phyloP scores from a whole-genome alignment of 1,140 invertebrate genomes.

The Listronotus oregonensis region DNA sequence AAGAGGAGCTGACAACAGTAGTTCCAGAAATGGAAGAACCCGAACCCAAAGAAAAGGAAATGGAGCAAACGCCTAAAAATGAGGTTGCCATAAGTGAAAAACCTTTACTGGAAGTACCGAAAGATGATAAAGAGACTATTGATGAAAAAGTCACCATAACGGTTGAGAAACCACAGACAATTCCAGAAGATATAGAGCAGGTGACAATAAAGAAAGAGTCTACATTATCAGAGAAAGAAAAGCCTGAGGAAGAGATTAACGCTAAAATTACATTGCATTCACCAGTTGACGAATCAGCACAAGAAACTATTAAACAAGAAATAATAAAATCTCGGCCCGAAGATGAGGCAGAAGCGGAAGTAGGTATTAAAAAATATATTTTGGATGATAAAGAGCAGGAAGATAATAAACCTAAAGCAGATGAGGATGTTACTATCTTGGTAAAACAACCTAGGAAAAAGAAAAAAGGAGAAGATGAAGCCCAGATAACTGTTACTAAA shows the following conservation, averaged over 20 bases:
- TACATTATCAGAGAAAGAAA: constrained; percentile 16
- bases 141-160: constrained; percentile 59
- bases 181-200: constrained; percentile 36
- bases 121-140: constrained; percentile 45
- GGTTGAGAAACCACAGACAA: constrained; percentile 44
- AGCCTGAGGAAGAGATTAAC: no score
- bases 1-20: constrained; percentile 43
- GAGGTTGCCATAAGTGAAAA: no score
- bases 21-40: constrained; percentile 36
- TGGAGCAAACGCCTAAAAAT: constrained; percentile 19
- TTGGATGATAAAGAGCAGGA: constrained; percentile 23
- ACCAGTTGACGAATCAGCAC: no score
- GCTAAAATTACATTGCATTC: background rate
- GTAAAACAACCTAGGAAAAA: constrained; percentile 16
- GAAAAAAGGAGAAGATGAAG: constrained; percentile 66
- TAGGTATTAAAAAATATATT: no score
- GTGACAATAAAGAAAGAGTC: constrained; percentile 41
- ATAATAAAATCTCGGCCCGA: no score
- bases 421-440: constrained; percentile 34
- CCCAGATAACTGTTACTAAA: constrained; percentile 70
- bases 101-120: constrained; percentile 47
- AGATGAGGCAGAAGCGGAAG: no score
- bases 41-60: constrained; percentile 49
- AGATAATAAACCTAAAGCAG: constrained; percentile 9
- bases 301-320: no score